These are phyloP conservation scores for Crambe crambe DNA, from an alignment of 37 sponge, comb jelly and placozoan species.

Conservation along the genomic window DNA sequence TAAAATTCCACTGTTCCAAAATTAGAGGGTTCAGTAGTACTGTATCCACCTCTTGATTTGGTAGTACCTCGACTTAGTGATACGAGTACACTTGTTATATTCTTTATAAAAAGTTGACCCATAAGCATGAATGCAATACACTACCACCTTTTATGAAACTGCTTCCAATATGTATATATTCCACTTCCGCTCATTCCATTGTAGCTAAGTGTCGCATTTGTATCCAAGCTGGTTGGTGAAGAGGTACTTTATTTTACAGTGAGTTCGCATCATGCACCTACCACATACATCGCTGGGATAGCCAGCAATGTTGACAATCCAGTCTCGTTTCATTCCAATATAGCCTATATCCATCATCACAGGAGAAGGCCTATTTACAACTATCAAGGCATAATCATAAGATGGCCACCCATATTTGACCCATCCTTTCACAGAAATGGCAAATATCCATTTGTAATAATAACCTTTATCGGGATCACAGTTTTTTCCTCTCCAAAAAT, in stretches of 20 bases:
- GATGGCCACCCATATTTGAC: neutral
- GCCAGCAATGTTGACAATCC: neutral
- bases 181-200: neutral
- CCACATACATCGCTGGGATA: neutral
- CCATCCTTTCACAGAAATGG: neutral
- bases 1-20: too few species aligned
- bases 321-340: neutral
- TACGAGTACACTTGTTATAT: neutral
- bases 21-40: too few species aligned
- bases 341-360: neutral
- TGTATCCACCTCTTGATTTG: neutral
- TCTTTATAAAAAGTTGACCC: neutral
- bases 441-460: neutral
- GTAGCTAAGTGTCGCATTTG: neutral
- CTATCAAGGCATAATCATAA: conserved; percentile 7
- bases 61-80: neutral
- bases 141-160: too few species aligned
- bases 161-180: neutral
- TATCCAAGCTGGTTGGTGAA: neutral
- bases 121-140: neutral
- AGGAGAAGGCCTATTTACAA: neutral
- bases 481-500: neutral
- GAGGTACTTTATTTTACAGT: neutral
- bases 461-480: neutral
- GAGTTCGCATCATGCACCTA: neutral